A percentile compares a stretch with the other conserved stretches of the same genome.
These are phyloP conservation scores for Lamellibrachia satsuma DNA, from an alignment of 2,888 invertebrate genomes.

Conservation along the genomic window DNA sequence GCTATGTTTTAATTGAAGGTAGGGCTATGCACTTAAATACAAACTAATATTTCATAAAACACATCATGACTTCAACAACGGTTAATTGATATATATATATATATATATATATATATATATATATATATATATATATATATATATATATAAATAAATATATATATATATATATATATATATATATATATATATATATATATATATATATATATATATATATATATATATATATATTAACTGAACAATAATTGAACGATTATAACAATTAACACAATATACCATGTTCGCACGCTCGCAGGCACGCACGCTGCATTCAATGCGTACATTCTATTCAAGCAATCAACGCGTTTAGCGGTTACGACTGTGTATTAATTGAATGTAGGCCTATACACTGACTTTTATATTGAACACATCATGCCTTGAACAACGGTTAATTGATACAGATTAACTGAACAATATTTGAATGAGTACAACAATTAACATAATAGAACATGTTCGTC, in stretches of 20 bases:
- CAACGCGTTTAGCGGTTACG: too few relatives aligned
- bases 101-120: too few relatives aligned
- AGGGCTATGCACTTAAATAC: neutral
- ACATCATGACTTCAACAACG: neutral
- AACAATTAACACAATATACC: neutral
- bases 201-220: too few relatives aligned
- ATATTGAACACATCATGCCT: neutral
- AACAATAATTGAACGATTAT: neutral
- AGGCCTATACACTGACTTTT: too few relatives aligned
- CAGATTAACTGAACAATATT: neutral
- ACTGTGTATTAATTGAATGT: too few relatives aligned
- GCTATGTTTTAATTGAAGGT: neutral
- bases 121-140: neutral
- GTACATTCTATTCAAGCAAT: too few relatives aligned
- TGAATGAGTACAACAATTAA: neutral
- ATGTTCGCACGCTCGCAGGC: neutral
- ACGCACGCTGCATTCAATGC: too few relatives aligned
- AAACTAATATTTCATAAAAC: neutral
- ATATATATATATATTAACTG: neutral
- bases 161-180: too few relatives aligned
- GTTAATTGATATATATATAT: too few relatives aligned
- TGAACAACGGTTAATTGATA: neutral
- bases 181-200: too few relatives aligned
- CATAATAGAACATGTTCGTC: neutral
- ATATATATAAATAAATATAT: neutral